These are phyloP conservation scores for Lacerta agilis DNA, from an alignment of 2,797 vertebrate genomes.

Conservation along the genomic window DNA sequence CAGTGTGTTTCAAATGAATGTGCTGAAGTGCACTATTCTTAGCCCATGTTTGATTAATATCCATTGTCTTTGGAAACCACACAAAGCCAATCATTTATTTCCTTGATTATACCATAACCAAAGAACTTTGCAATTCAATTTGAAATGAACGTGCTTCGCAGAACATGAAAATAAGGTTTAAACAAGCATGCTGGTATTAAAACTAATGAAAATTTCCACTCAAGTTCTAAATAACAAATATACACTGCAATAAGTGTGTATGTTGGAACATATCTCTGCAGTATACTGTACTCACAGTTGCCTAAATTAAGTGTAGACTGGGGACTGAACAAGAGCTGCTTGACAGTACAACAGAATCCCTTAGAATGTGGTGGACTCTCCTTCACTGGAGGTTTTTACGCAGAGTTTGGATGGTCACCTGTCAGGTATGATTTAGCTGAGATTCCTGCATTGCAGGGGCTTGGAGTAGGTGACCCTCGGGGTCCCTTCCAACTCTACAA, in stretches of 20 bases:
- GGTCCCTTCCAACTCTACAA: too few relatives aligned
- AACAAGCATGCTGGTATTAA: slow-evolving; percentile 25
- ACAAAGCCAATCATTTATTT: slow-evolving; percentile 69
- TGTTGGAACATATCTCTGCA: neutral
- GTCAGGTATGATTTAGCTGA: too few relatives aligned
- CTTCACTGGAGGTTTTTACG: too few relatives aligned
- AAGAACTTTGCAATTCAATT: slow-evolving; percentile 65
- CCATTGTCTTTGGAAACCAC: slow-evolving; percentile 75
- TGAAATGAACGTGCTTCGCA: slow-evolving; percentile 45
- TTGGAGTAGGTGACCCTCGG: too few relatives aligned
- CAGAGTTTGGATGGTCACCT: too few relatives aligned
- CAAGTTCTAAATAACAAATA: neutral
- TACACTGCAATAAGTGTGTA: neutral
- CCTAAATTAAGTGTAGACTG: neutral
- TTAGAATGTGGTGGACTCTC: too few relatives aligned
- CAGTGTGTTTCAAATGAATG: slow-evolving; percentile 79
- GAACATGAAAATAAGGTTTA: slow-evolving; percentile 55
- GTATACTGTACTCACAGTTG: neutral
- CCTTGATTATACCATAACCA: slow-evolving; percentile 61
- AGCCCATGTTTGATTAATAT: slow-evolving; percentile 78
- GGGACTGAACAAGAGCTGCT: neutral
- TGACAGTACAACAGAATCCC: too few relatives aligned
- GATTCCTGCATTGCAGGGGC: too few relatives aligned
- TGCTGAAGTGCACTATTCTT: slow-evolving; percentile 72
- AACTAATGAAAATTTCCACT: slow-evolving; percentile 17